Conservation (phyloP, 2,797 vertebrate species). For the Telmatherina bonti region DNA sequence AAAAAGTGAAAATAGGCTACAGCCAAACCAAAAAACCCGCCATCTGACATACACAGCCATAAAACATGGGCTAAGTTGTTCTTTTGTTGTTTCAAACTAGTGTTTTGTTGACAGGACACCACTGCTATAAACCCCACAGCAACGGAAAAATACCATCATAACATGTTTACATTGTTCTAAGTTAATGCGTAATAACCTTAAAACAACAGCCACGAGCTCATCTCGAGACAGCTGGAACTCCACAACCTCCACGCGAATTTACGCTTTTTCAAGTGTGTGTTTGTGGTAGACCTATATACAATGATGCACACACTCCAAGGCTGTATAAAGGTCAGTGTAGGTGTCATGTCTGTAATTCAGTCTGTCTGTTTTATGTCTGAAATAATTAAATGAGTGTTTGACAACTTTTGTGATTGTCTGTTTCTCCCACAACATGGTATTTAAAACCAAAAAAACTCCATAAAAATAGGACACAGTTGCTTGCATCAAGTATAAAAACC, state of each 20-base stretch:
- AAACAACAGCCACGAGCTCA: conserved; percentile 6
- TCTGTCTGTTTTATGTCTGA: conserved; percentile 11
- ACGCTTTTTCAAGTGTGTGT: neutral
- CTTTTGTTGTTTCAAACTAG: neutral
- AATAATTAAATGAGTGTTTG: neutral
- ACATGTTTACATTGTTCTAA: conserved; percentile 29
- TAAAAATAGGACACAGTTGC: neutral
- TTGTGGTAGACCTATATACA: conserved; percentile 3
- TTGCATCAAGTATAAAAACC: neutral
- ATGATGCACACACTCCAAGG: conserved; percentile 31
- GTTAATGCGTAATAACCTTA: conserved; percentile 35
- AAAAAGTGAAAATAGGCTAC: conserved; percentile 31
- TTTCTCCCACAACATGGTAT: neutral
- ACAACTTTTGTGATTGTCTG: neutral
- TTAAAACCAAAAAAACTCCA: neutral
- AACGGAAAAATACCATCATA: conserved; percentile 36
- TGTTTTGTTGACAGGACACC: conserved; percentile 31
- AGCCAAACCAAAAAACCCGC: rapidly evolving
- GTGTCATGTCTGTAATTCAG: conserved; percentile 16
- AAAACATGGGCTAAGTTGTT: neutral
- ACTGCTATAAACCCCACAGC: conserved; percentile 13
- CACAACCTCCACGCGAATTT: conserved; percentile 13
- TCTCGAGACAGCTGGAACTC: conserved; percentile 34
- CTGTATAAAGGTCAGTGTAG: conserved; percentile 34
- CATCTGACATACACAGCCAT: neutral